A percentile compares a stretch with the other conserved stretches of the same genome.
Conservation (phyloP, 1,140 invertebrate species). For the Aphidius gifuensis region DNA sequence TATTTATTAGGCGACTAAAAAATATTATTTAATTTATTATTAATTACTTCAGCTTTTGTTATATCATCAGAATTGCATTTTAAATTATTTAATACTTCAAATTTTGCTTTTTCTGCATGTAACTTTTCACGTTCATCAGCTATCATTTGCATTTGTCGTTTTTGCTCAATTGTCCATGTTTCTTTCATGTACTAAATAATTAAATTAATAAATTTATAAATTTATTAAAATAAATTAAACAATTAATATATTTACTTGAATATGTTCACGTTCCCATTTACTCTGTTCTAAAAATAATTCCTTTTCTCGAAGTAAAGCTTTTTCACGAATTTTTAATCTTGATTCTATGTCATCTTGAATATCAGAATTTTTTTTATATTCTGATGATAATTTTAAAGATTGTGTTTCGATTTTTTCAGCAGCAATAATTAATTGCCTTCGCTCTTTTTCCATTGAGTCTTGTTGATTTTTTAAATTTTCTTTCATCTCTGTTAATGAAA, state of each 20-base stretch:
- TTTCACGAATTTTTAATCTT: constrained; percentile 36
- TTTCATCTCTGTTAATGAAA: constrained; percentile 12
- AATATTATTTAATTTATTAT: constrained; percentile 10
- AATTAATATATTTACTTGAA: constrained; percentile 34
- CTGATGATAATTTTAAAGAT: constrained; percentile 30
- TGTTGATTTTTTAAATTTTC: constrained; percentile 39
- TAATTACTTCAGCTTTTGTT: constrained; percentile 42
- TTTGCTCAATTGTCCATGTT: constrained; percentile 44
- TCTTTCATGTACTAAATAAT: constrained; percentile 39
- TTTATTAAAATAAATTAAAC: constrained; percentile 3
- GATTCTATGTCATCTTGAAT: constrained; percentile 37
- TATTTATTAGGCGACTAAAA: neutral
- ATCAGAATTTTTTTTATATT: constrained; percentile 40
- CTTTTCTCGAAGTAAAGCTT: constrained; percentile 39
- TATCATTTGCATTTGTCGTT: constrained; percentile 39
- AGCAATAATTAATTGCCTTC: constrained; percentile 37
- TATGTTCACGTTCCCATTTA: constrained; percentile 44
- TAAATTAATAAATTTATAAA: neutral
- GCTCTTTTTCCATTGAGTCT: constrained; percentile 33
- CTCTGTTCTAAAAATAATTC: constrained; percentile 45
- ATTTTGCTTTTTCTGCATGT: constrained; percentile 39
- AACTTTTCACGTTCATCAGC: constrained; percentile 40
- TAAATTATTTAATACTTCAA: constrained; percentile 40
- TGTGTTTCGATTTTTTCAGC: constrained; percentile 38
- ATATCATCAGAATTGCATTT: constrained; percentile 37